phyloP scores from a whole-genome alignment of 1,140 invertebrate species.

The Apis dorsata region DNA sequence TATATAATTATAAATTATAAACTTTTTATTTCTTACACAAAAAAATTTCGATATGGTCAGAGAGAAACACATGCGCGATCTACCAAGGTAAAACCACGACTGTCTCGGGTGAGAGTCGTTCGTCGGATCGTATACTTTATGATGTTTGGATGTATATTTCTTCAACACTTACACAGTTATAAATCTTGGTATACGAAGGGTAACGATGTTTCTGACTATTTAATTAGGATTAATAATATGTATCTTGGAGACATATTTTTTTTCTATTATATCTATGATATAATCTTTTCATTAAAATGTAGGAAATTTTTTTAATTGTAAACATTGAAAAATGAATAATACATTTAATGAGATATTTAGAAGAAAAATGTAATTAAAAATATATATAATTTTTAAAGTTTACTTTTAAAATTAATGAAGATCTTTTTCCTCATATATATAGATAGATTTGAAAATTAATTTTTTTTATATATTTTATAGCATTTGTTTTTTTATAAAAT shows the following conservation, averaged over 20 bases:
- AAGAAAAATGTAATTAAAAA: no score
- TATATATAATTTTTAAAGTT: no score
- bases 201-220: background rate
- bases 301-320: background rate
- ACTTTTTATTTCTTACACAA: background rate
- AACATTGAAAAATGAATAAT: no score
- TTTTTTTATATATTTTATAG: no score
- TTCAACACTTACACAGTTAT: background rate
- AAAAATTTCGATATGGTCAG: background rate
- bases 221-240: background rate
- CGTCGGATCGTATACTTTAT: slow-evolving; percentile 22
- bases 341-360: no score
- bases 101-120: slow-evolving; percentile 50
- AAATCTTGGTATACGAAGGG: background rate
- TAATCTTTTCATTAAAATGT: background rate
- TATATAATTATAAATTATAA: slow-evolving; percentile 6
- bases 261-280: accelerated
- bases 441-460: no score
- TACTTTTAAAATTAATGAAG: no score
- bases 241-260: accelerated
- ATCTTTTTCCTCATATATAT: no score
- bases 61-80: slow-evolving; percentile 38
- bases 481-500: no score
- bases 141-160: background rate
- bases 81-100: slow-evolving; percentile 38